A percentile compares a stretch with the other conserved stretches of the same genome.
These are phyloP conservation scores for Poecilia gillii DNA, from an alignment of 2,797 vertebrate species.

Conservation along the genomic window DNA sequence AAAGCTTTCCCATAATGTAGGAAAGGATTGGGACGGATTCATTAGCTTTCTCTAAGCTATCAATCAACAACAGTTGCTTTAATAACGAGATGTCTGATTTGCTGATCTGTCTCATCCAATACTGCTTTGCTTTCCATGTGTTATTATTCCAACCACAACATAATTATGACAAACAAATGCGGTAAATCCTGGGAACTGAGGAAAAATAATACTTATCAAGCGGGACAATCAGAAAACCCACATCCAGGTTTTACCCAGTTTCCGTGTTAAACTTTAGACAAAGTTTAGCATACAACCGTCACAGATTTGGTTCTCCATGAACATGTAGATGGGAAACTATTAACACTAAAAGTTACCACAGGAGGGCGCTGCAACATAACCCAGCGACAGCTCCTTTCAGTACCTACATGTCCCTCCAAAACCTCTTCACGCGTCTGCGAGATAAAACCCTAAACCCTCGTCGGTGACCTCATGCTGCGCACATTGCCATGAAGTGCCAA, in stretches of 20 bases:
- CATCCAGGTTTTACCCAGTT: neutral
- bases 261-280: neutral
- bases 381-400: conserved; percentile 34
- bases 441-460: conserved; percentile 52
- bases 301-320: neutral
- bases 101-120: neutral
- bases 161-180: neutral
- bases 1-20: neutral
- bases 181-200: neutral
- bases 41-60: neutral
- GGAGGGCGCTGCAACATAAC: conserved; percentile 71
- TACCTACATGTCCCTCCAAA: conserved; percentile 18
- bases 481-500: conserved; percentile 40
- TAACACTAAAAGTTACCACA: conserved; percentile 48
- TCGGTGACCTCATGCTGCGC: conserved; percentile 49
- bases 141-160: neutral
- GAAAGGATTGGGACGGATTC: neutral
- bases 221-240: neutral
- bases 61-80: neutral
- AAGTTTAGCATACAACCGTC: neutral
- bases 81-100: neutral
- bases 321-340: conserved; percentile 19
- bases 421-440: conserved; percentile 31
- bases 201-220: neutral
- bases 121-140: neutral